phyloP scores from a whole-genome alignment of 1,140 invertebrate species.

The Tachypleus tridentatus region DNA sequence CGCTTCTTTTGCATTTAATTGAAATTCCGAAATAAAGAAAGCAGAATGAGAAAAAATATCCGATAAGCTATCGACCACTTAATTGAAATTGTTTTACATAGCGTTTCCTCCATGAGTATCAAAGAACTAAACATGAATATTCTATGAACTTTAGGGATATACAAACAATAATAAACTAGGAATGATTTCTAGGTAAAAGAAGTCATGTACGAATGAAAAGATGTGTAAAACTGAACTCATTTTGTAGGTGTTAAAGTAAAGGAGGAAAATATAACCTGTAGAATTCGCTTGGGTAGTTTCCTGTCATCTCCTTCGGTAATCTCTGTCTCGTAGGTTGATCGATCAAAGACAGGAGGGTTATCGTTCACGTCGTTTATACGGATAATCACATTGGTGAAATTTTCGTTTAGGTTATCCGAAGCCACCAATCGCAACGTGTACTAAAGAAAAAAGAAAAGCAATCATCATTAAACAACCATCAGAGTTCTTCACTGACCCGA shows the following conservation, averaged over 20 bases:
- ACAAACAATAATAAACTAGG: slow-evolving; percentile 20
- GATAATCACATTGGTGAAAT: slow-evolving; percentile 86
- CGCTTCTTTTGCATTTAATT: too few species aligned
- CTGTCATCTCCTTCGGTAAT: slow-evolving; percentile 90
- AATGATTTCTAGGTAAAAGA: slow-evolving; percentile 7
- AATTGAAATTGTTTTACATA: too few species aligned
- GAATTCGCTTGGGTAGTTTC: slow-evolving; percentile 78
- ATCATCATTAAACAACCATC: too few species aligned
- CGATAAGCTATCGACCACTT: too few species aligned
- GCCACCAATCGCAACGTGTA: slow-evolving; percentile 84
- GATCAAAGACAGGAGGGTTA: slow-evolving; percentile 76
- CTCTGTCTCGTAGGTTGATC: slow-evolving; percentile 83
- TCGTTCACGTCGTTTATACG: slow-evolving; percentile 91
- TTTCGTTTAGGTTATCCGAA: slow-evolving; percentile 88
- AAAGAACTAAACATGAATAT: too few species aligned
- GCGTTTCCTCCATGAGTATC: too few species aligned
- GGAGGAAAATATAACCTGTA: slow-evolving; percentile 53
- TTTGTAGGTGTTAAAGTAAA: neutral
- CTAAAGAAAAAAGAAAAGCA: slow-evolving; percentile 35
- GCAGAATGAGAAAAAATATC: too few species aligned
- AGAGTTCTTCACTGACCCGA: too few species aligned
- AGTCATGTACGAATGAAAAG: neutral
- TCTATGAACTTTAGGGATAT: neutral
- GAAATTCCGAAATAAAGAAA: too few species aligned
- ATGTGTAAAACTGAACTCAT: slow-evolving; percentile 1